Evolutionary conservation across 2,888 invertebrate genomes (phyloP).

Genomic region (Acanthosepion pharaonis): DNA sequence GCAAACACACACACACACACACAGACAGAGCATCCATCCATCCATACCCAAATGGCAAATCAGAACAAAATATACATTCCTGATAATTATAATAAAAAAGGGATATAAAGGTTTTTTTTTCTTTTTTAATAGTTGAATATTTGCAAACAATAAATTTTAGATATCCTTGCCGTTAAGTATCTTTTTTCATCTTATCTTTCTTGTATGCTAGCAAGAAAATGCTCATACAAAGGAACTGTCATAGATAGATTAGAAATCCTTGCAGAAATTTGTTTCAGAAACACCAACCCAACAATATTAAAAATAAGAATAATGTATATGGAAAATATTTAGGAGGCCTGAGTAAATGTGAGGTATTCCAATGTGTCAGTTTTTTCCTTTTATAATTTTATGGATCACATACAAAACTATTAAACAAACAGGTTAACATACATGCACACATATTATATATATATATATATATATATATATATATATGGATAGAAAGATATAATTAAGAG

Average conservation of each 20-base stretch:
- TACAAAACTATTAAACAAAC: neutral
- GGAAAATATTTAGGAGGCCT: constrained; percentile 42
- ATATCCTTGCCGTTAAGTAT: neutral
- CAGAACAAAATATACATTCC: constrained; percentile 36
- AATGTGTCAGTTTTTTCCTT: constrained; percentile 2
- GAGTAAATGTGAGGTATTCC: constrained; percentile 44
- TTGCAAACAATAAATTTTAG: constrained; percentile 6
- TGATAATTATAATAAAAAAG: neutral
- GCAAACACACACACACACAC: neutral
- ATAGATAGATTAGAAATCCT: neutral
- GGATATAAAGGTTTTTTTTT: neutral
- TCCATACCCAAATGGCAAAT: neutral
- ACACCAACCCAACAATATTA: constrained; percentile 43
- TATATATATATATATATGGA: neutral
- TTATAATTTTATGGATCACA: neutral
- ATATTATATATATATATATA: neutral
- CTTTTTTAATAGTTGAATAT: neutral
- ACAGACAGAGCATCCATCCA: neutral
- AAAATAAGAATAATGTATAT: constrained; percentile 20
- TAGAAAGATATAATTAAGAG: neutral
- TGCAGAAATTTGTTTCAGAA: constrained; percentile 12
- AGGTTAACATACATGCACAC: neutral
- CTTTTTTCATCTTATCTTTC: neutral
- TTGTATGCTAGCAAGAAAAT: constrained; percentile 33
- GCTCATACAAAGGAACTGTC: neutral